Base-by-base conservation (phyloP, 2,888 invertebrate species). In the Hydrotaea diabolus region DNA sequence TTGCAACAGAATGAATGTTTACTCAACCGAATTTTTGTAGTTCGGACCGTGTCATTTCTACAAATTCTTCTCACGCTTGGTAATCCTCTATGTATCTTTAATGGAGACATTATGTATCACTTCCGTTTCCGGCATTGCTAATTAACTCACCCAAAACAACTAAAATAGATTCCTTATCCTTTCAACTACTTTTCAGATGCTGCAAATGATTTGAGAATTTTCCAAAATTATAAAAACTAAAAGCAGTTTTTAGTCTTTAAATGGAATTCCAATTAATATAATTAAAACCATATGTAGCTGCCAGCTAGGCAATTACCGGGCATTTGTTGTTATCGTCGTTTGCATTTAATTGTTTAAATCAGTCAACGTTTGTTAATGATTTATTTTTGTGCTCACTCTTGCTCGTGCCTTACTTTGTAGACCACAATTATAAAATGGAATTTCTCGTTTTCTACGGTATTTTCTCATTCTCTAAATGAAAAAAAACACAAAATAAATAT, bases 281-380 rank as follows among this genome's bases (percentile, higher is more conserved):
- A 69, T 69, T 69, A 69, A 69, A 69, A 7, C 69, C 69, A 69
- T 69, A 69, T 21, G 43, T 69, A 46, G 69, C 46, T n/a, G 0
- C 13, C 39, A 66, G 23, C 11, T 43, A 66, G 21, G 15, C 69
- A 69, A 69, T 69, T 69, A 23, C 15, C 13, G 21, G 21, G 15
- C 19, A 69, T 43, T 66, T 66, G 19, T 64, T 64, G 31, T 64
- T 31, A 1, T 43, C 39, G 17, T 31, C 23, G 31, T 46, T 69
- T 46, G 21, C 46, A 21, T 11, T 23, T 69, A 69, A 69, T 69
- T 69, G 69, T 23, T 46, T 0, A 39, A 69, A 69, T 69, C 69
- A 69, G 46, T 69, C 66, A 66, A 9, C 23, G 43, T 15, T 23
- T 46, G 8, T 39, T 13, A 31, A 31, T 62, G 59, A 23, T 64